These are phyloP conservation scores for Rhinichthys osculus DNA, from an alignment of 2,797 vertebrate genomes.

Conservation along the genomic window DNA sequence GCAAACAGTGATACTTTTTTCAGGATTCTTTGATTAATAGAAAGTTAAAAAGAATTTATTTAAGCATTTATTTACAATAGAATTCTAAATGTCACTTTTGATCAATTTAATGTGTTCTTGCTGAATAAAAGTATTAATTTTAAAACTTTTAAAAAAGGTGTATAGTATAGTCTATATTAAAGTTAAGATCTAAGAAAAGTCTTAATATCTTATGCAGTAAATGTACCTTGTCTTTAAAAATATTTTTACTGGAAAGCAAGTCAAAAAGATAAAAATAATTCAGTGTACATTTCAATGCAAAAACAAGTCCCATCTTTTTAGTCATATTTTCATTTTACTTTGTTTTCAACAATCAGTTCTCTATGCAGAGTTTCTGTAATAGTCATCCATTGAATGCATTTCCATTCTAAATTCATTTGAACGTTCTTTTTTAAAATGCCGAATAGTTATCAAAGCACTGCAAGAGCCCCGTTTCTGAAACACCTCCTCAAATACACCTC, in stretches of 20 bases:
- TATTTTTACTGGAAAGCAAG: not conserved
- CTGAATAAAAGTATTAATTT: not conserved
- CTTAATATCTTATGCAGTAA: not conserved
- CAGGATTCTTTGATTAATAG: too few species aligned
- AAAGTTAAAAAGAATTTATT: too few species aligned
- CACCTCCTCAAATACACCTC: slow-evolving; percentile 15
- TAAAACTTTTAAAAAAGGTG: not conserved
- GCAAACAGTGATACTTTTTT: too few species aligned
- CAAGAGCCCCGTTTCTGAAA: not conserved
- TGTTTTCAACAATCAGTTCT: not conserved
- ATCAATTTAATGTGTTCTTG: not conserved
- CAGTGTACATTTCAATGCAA: not conserved
- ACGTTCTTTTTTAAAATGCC: not conserved
- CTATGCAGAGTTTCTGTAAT: not conserved
- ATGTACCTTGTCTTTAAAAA: not conserved
- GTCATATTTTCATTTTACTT: not conserved
- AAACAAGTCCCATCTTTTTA: not conserved
- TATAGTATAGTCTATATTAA: not conserved
- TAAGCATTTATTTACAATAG: too few species aligned
- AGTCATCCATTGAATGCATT: not conserved
- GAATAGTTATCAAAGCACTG: not conserved
- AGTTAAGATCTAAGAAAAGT: not conserved
- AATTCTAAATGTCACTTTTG: not conserved
- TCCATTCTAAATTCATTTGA: not conserved
- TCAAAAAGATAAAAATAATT: not conserved